Base-by-base conservation (phyloP, 2,888 invertebrate genomes). In the Blomia tropicalis region DNA sequence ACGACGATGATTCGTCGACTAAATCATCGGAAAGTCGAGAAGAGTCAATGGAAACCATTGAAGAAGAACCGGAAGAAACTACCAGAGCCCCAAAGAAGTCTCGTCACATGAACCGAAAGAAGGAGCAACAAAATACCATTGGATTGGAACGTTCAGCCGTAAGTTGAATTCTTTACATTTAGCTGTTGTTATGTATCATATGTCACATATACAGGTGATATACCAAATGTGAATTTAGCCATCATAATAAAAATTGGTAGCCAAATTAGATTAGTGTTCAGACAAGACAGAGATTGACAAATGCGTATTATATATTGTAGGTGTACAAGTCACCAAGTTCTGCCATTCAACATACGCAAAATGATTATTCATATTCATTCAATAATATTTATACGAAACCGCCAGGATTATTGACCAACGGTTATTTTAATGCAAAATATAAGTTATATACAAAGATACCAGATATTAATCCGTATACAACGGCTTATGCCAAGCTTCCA, bases 351-450 rank as follows among this genome's bases (percentile, higher is more conserved):
- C 56, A 56, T 25, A 29, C 29, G n/a, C 56, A 56, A 11, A 56
- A 56, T 2, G 56, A 56, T 36, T 27, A 29, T 36, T 56, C 56
- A n/a, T 56, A 56, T 56, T 27, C 56, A 19, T 30, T 29, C 29
- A 56, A 56, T 22, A 56, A 56, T 56, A 25, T 56, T 4, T 56
- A 56, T 36, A 36, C 19, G 14, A 56, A 56, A 36, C 56, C 56
- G 14, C 56, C 56, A 19, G 56, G 56, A 31, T 25, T 56, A 23
- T 36, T 56, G 4, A 56, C 56, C 4, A 56, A 14, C 11, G 56
- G 32, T 31, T 56, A 56, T 36, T 25, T 56, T 25, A 29, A 29
- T 36, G 56, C 31, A 2, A 56, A 56, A 23, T 56, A 56, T 36
- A 56, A 56, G 31, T 4, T 56, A 30, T 56, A 56, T 36, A 30